Base-by-base conservation (phyloP, 2,797 vertebrate species). In the Bryconaethiops microstoma region DNA sequence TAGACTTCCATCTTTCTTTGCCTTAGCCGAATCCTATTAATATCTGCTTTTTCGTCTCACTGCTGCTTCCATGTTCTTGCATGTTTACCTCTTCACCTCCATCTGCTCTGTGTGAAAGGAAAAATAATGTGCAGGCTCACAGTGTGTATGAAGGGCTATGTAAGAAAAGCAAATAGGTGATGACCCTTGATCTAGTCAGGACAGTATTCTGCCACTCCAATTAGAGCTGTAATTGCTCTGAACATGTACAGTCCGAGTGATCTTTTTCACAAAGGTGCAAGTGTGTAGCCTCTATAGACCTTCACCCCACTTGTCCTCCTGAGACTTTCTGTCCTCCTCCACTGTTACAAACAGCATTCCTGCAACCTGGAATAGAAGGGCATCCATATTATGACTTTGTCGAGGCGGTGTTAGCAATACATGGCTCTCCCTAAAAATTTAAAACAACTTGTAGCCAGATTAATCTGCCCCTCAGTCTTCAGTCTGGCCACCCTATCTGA, bases 191-290 rank as follows among this genome's bases (percentile, higher is more conserved):
- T 81, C 82, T 68, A 19, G 4, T 68, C 70, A 67, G 17, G 1
- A 65, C 76, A 77, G 23, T 63, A 80, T 75, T 79, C 79, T 83
- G 80, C 81, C 78, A 63, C 78, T 87, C 80, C 76, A 72, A 40
- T 52, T 82, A 23, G 40, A 67, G 85, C 89, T 83, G 88, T 69
- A 25, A 80, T 88, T 87, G 84, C 74, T 25, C 76, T 67, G 85
- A 85, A 85, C 84, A 83, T 85, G 60, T 86, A 88, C 77, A 87
- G 86, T 91, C 89, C 90, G 81, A 84, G 85, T 79, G 74, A 80
- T 57, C 86, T 83, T 62, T 39, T 85, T 64, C 42, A 65, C 64
- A 71, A 42, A 62, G 69, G 65, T 83, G 78, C 86, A 85, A 35
- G 77, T 77, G 60, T 55, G 79, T 55, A 77, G 76, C 86, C 74